Percentiles rank a stretch among this genome's conserved stretches.
These are phyloP conservation scores for Halichondria panicea DNA, from an alignment of 37 sponge, comb jelly and placozoan genomes.

Conservation along the genomic window DNA sequence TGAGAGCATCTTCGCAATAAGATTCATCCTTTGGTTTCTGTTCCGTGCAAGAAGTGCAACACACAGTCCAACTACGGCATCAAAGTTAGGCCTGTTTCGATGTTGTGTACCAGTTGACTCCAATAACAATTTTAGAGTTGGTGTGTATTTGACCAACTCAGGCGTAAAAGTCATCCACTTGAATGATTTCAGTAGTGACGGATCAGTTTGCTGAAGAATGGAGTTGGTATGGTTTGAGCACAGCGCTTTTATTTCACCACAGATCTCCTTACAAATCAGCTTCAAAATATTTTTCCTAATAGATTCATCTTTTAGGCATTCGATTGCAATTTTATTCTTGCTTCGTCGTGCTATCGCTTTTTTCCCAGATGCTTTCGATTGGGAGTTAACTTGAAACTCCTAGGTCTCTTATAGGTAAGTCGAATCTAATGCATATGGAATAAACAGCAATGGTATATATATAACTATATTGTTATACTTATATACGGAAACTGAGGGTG, in stretches of 20 bases:
- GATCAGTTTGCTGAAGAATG: neutral
- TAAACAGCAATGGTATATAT: neutral
- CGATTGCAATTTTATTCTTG: neutral
- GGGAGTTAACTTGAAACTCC: neutral
- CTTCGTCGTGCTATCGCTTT: neutral
- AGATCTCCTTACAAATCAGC: neutral
- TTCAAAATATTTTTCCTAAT: neutral
- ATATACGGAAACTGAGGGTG: neutral
- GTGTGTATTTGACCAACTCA: neutral
- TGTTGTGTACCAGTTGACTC: neutral
- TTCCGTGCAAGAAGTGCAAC: neutral
- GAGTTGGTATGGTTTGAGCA: neutral
- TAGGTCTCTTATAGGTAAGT: neutral
- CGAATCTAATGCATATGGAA: neutral
- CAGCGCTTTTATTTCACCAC: neutral
- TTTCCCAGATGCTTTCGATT: neutral
- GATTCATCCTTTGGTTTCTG: neutral
- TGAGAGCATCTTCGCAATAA: neutral
- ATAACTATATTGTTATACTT: neutral
- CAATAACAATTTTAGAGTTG: neutral
- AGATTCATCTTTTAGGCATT: neutral
- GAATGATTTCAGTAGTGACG: neutral
- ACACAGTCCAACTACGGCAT: neutral
- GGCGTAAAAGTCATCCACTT: neutral
- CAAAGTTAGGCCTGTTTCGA: neutral